These are phyloP conservation scores for Scotopteryx bipunctaria DNA, from an alignment of 2,888 invertebrate genomes.

Conservation along the genomic window DNA sequence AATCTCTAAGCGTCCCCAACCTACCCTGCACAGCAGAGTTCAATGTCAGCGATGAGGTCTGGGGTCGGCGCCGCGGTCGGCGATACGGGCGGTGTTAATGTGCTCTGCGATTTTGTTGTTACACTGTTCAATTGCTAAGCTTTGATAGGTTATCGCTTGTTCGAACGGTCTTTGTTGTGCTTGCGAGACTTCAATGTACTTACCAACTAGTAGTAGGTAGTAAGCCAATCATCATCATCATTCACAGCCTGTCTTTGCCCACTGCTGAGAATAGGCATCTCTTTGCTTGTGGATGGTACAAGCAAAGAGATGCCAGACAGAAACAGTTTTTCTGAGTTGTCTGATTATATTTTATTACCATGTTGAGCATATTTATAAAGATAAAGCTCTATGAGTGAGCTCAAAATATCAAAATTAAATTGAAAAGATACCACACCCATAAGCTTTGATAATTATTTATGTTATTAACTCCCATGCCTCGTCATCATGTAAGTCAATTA, in stretches of 20 bases:
- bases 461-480: constrained; percentile 11
- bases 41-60: constrained; percentile 73
- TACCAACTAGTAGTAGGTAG: too few species aligned
- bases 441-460: background rate
- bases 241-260: too few species aligned
- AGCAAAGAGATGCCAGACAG: too few species aligned
- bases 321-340: too few species aligned
- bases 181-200: too few species aligned
- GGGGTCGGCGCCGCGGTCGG: constrained; percentile 53
- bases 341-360: too few species aligned
- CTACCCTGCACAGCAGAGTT: constrained; percentile 54
- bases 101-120: constrained; percentile 46
- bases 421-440: background rate
- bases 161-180: background rate
- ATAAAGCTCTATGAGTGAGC: too few species aligned
- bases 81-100: constrained; percentile 38
- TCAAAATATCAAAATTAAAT: background rate
- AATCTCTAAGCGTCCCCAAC: constrained; percentile 29
- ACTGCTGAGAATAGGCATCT: too few species aligned
- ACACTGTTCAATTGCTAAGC: constrained; percentile 32
- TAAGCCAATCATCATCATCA: too few species aligned
- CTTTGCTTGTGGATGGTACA: too few species aligned
- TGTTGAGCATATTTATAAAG: too few species aligned
- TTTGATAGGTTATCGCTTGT: constrained; percentile 26
- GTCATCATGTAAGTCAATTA: constrained; percentile 30